Percentiles rank a stretch among this genome's conserved stretches.
These are phyloP conservation scores for Diarsia dahlii DNA, from an alignment of 2,888 invertebrate species.

Conservation along the genomic window DNA sequence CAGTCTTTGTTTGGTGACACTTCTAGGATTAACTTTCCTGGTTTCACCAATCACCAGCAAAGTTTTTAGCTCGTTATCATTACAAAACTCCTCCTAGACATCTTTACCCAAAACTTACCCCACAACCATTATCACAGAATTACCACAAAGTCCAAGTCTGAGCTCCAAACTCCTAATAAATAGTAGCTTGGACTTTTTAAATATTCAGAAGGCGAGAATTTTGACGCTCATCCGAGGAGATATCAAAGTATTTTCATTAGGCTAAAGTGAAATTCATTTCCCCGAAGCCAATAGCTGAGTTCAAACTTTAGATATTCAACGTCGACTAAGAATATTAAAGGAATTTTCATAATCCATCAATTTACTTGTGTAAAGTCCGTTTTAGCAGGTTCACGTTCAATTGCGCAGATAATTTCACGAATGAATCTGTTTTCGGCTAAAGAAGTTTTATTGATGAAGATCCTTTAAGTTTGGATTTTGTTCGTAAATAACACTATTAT, in stretches of 20 bases:
- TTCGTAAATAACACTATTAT: constrained; percentile 41
- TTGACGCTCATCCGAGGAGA: constrained; percentile 71
- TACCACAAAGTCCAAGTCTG: constrained; percentile 3
- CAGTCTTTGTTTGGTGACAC: neutral
- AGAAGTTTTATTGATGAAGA: constrained; percentile 23
- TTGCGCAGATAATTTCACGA: constrained; percentile 60
- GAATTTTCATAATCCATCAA: constrained; percentile 88
- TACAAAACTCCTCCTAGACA: neutral
- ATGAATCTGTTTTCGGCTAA: constrained; percentile 63
- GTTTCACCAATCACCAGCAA: neutral
- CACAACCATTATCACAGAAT: constrained; percentile 24
- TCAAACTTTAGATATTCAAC: constrained; percentile 79
- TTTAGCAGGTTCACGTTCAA: constrained; percentile 68
- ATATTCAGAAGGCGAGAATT: constrained; percentile 72
- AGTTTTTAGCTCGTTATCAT: neutral
- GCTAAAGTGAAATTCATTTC: constrained; percentile 87
- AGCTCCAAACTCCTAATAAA: constrained; percentile 41
- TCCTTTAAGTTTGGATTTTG: constrained; percentile 22
- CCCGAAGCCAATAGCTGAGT: constrained; percentile 79
- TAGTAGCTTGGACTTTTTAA: constrained; percentile 59
- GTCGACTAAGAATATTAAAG: constrained; percentile 80
- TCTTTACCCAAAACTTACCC: neutral
- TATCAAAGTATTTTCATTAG: constrained; percentile 89
- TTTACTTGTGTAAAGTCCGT: constrained; percentile 66
- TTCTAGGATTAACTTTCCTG: neutral